A percentile compares a stretch with the other conserved stretches of the same genome.
phyloP scores from a whole-genome alignment of 53 echinoderm and acorn worm species.

The Luidia sarsii region DNA sequence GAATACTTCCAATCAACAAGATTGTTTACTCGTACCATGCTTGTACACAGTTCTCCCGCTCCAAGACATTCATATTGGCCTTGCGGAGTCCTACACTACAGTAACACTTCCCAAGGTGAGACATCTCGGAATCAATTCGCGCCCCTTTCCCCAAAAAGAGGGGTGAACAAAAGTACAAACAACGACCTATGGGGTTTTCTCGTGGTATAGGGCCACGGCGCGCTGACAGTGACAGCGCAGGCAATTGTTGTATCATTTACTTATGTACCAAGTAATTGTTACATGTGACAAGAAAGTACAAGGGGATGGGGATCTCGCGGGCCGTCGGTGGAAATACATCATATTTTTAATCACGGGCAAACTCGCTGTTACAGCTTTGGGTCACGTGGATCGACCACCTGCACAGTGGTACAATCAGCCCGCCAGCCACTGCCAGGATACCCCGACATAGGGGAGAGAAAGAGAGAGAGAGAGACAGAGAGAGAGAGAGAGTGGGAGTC shows the following conservation, averaged over 20 bases:
- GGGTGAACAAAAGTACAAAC: too few relatives aligned
- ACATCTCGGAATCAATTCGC: neutral
- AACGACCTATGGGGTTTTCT: too few relatives aligned
- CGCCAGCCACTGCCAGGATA: constrained; percentile 16
- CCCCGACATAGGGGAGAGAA: too few relatives aligned
- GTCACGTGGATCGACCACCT: constrained; percentile 42
- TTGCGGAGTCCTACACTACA: too few relatives aligned
- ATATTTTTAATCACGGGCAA: constrained; percentile 25
- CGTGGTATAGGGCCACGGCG: too few relatives aligned
- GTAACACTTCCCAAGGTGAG: neutral
- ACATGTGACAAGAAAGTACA: constrained; percentile 46
- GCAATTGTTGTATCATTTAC: neutral
- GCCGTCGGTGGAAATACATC: neutral
- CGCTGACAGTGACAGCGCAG: constrained; percentile 1
- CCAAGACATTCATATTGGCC: too few relatives aligned
- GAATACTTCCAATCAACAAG: too few relatives aligned
- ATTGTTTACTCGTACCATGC: too few relatives aligned
- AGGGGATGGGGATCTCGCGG: too few relatives aligned
- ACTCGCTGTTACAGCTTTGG: constrained; percentile 42
- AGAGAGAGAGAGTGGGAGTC: too few relatives aligned
- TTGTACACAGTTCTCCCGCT: too few relatives aligned
- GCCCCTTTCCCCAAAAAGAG: neutral
- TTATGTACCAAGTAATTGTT: constrained; percentile 25
- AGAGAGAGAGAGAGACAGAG: too few relatives aligned
- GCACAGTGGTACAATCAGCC: constrained; percentile 30